Percentiles rank a stretch among this genome's conserved stretches.
Conservation (phyloP, 2,113 vertebrate genomes). For the Donacobius atricapilla region DNA sequence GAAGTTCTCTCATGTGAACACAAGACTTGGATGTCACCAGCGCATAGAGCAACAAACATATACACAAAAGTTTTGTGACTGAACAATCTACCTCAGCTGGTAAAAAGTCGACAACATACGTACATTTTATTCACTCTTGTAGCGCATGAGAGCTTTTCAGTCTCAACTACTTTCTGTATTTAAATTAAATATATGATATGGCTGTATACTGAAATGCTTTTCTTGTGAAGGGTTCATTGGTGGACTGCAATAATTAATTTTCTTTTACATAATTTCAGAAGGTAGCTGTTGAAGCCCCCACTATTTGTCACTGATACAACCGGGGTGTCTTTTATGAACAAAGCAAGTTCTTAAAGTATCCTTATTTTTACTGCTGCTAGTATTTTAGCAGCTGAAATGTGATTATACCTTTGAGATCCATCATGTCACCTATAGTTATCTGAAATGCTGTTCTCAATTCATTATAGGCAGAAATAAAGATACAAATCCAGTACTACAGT, state of each 20-base stretch:
- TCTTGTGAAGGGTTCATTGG: neutral
- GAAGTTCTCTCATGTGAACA: neutral
- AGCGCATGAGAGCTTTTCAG: neutral
- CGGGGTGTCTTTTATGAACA: neutral
- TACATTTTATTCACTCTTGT: neutral
- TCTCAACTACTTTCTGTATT: neutral
- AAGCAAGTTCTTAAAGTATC: neutral
- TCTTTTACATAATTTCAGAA: neutral
- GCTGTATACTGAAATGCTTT: neutral
- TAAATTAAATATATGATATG: neutral
- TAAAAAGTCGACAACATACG: neutral
- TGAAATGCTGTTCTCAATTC: neutral
- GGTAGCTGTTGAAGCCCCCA: neutral
- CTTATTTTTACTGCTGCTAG: neutral
- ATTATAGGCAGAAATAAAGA: slow-evolving; percentile 3
- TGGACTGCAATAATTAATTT: neutral
- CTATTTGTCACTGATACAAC: neutral
- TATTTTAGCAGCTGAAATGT: neutral
- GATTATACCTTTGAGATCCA: slow-evolving; percentile 15
- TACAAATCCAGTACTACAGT: neutral
- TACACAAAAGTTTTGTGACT: neutral
- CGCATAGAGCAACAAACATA: neutral
- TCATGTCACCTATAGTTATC: neutral
- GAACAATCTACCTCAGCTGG: neutral
- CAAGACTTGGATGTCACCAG: neutral